Evolutionary conservation across 2,888 invertebrate species (phyloP), one percentile per base, ranked within the genome.

Genomic region (Mystacides longicornis): DNA sequence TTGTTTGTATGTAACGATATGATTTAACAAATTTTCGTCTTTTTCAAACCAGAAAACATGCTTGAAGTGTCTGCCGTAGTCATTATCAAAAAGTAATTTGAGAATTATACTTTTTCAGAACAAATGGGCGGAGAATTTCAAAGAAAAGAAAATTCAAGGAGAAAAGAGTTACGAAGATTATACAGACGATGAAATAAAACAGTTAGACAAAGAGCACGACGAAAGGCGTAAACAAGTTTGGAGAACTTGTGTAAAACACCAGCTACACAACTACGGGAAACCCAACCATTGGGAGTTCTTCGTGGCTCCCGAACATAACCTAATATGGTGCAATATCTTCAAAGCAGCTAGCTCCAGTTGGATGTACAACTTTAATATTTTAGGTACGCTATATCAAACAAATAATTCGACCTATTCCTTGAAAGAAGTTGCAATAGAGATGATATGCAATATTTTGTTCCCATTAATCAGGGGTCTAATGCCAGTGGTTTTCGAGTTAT

Each of bases 301-400:
- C 66, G 81, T 86, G 58, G 86, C 80, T 62, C 82, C 73, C 66
- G 82, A 74, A 53, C 82, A 86, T 63, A 83, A 80, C 64, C 71
- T 87, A 46, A 82, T 86, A 47, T 86, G 86, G 86, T 86, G 86
- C 66, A 86, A 86, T 67, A 80, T 86, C 62, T 86, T 86, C 66
- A 86, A 86, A 73, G 85, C 85, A 31, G 85, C 85, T 21, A 87
- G 87, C 64, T 86, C 87, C n/a, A 86, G 83, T 7, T 88, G 87
- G 87, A 78, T 88, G 73, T 86, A 87, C 69, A 86, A 86, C 70
- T 86, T 88, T 66, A 86, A 87, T 70, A 78, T 86, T 65, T 75
- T 88, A 58, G 86, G 86, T 73, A 74, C 74, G 67, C 51, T 5
- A 43, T n/a, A 20, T 45, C 20, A 7, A 5, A n/a, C n/a, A n/a